Conservation (phyloP, 2,888 invertebrate genomes). For the Gymnosoma rotundatum region DNA sequence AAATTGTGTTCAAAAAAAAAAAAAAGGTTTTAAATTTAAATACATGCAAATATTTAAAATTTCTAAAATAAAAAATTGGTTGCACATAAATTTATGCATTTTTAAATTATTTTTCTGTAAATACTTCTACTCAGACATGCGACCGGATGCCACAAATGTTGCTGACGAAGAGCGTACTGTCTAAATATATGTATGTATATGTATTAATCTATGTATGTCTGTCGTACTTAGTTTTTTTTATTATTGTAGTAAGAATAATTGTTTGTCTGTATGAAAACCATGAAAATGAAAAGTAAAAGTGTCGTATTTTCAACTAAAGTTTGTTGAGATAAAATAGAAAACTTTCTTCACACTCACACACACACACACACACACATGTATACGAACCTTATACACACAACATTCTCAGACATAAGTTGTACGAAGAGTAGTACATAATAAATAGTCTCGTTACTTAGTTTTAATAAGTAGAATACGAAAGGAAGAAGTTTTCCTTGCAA, state of each 20-base stretch:
- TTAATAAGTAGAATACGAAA: constrained; percentile 44
- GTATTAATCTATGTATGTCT: background rate
- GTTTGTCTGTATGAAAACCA: constrained; percentile 46
- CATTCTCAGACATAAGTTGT: constrained; percentile 33
- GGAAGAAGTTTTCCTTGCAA: constrained; percentile 69
- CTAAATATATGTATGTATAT: constrained; percentile 15
- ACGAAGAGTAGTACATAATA: constrained; percentile 27
- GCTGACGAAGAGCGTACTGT: constrained; percentile 29
- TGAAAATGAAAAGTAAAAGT: constrained; percentile 67
- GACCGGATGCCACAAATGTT: constrained; percentile 36
- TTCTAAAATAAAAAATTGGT: constrained; percentile 12
- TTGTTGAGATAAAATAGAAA: constrained; percentile 66
- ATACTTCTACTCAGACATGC: background rate
- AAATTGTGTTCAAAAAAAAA: too few relatives aligned
- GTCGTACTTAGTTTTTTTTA: constrained; percentile 26
- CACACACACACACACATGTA: background rate
- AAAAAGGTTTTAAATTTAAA: too few relatives aligned
- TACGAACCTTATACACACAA: background rate
- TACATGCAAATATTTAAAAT: background rate
- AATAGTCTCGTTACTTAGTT: constrained; percentile 58
- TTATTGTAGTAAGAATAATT: constrained; percentile 37
- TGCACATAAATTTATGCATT: constrained; percentile 28
- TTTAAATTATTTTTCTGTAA: background rate
- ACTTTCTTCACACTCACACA: constrained; percentile 54
- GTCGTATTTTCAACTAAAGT: constrained; percentile 66